Conservation (phyloP, 2,113 vertebrate genomes). For the Myxocyprinus asiaticus region DNA sequence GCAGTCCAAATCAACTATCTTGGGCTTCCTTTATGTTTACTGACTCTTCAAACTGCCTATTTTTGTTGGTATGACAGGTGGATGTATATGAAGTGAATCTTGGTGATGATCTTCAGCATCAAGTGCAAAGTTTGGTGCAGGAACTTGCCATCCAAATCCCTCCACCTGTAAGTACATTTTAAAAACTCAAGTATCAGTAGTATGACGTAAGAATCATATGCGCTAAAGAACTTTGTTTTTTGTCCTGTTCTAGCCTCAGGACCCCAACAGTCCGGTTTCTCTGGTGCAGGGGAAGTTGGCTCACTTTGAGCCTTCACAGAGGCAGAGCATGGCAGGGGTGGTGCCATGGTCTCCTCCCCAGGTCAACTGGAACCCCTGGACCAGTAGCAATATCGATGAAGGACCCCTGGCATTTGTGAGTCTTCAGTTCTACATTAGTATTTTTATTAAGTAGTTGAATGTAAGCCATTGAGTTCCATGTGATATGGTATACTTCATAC, state of each 20-base stretch:
- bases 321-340: conserved; percentile 81
- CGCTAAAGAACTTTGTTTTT: neutral
- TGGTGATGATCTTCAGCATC: conserved; percentile 79
- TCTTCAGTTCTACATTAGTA: neutral
- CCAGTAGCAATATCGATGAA: conserved; percentile 95
- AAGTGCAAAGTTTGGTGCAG: conserved; percentile 72
- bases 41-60: neutral
- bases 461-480: no score
- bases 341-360: conserved; percentile 97
- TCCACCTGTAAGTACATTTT: conserved; percentile 61
- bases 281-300: conserved; percentile 88
- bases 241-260: conserved; percentile 73
- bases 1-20: neutral
- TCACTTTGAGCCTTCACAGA: conserved; percentile 88
- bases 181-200: neutral
- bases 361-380: conserved; percentile 99
- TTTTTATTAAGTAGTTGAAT: no score
- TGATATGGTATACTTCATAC: no score
- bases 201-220: neutral
- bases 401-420: conserved; percentile 92
- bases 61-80: conserved; percentile 70
- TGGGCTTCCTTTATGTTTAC: neutral
- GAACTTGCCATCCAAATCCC: conserved; percentile 82
- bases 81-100: conserved; percentile 83
- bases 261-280: conserved; percentile 74